Conservation (phyloP, 2,888 invertebrate species). For the Muschampia plurimacula region DNA sequence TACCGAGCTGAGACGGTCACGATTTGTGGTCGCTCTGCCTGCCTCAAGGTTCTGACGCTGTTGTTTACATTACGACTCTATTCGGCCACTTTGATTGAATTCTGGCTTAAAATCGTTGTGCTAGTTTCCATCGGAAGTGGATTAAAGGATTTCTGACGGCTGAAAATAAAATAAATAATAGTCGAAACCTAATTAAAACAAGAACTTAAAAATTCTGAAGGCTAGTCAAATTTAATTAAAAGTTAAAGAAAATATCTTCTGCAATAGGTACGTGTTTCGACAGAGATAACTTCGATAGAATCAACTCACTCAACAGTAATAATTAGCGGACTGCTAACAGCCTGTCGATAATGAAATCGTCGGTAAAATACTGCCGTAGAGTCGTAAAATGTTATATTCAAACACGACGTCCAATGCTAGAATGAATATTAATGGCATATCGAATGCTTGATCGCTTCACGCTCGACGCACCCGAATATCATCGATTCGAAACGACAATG, state of each 20-base stretch:
- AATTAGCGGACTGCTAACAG: conserved; percentile 21
- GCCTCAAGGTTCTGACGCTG: conserved; percentile 15
- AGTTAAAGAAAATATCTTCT: not conserved
- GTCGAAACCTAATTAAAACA: no score
- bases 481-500: conserved; percentile 51
- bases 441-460: conserved; percentile 56
- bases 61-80: conserved; percentile 23
- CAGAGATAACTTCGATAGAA: conserved; percentile 12
- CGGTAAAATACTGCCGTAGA: conserved; percentile 25
- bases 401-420: conserved; percentile 47
- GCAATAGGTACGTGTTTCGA: conserved; percentile 10
- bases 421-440: conserved; percentile 57
- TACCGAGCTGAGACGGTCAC: conserved; percentile 22
- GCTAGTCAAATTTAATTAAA: not conserved
- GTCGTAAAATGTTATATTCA: conserved; percentile 38
- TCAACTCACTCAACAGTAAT: conserved; percentile 10
- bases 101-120: no score
- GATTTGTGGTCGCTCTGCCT: conserved; percentile 33
- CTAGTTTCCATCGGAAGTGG: no score
- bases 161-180: no score
- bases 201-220: not conserved
- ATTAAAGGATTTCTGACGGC: no score
- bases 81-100: not conserved
- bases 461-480: conserved; percentile 52
- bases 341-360: conserved; percentile 40